Evolutionary conservation across 1,140 invertebrate genomes (phyloP), one percentile per base, ranked within the genome.

Genomic region (Euglossa dilemma): DNA sequence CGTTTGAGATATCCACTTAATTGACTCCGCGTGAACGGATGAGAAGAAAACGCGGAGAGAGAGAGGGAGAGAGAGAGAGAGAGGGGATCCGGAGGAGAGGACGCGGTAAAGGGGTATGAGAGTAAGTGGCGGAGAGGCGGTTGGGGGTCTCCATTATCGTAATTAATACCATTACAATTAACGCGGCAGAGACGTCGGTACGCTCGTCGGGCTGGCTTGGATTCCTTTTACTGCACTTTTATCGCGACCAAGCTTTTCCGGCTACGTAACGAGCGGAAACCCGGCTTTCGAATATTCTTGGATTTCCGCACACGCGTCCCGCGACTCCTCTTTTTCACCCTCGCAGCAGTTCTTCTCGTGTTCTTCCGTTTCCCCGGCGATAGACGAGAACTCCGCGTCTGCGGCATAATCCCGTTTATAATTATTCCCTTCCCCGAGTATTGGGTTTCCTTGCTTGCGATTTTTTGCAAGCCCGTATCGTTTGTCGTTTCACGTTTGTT

Each of bases 121-220:
- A 64, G 69, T 80, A 72, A 75, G 78, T 70, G 18, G 66, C 50
- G 77, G 47, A 84, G 72, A 78, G 67, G 28, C 47, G 79, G 67
- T 76, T 20, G 50, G n/a, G 57, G 85, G 73, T 77, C 80, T 91
- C 91, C 92, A 93, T 93, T 93, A 92, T 91, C 90, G 90, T 92
- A 92, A 93, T 93, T 93, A 92, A 93, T 92, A 90, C 88, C 91
- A 92, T 93, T 93, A 92, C 89, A 92, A 93, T 93, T 92, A 93
- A 92, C 85, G 89, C 87, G 86, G 66, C 82, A 59, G 86, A 85
- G 86, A 88, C 72, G 82, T 81, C 73, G 56, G 86, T 89, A 85
- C 80, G 89, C 81, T 87, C 84, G 87, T 80, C 74, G 87, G 80
- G 85, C 83, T 67, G 84, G 84, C 84, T 80, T 76, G 84, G 85